Evolutionary conservation across 1,140 invertebrate genomes (phyloP).

Genomic region (Leptopilina clavipes): DNA sequence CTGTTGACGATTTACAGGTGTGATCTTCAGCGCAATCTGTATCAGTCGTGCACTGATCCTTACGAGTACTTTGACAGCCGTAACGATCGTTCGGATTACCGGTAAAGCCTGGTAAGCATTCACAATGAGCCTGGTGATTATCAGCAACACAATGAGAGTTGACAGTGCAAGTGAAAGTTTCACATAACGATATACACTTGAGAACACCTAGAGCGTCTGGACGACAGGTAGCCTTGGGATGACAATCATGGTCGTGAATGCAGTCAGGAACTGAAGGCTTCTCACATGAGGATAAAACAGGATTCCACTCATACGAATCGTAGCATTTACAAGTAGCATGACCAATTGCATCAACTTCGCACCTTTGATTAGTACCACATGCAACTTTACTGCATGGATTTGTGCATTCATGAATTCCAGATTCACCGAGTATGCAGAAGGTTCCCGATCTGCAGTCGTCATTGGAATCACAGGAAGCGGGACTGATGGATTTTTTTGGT

Average conservation of each 20-base stretch:
- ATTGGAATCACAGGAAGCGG: slow-evolving; percentile 79
- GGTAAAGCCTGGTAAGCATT: slow-evolving; percentile 85
- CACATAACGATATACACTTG: slow-evolving; percentile 86
- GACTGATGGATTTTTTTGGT: slow-evolving; percentile 76
- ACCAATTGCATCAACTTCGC: slow-evolving; percentile 79
- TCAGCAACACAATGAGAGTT: slow-evolving; percentile 87
- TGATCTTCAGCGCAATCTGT: slow-evolving; percentile 88
- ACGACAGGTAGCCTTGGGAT: slow-evolving; percentile 80
- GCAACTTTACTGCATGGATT: slow-evolving; percentile 86
- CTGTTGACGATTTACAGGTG: slow-evolving; percentile 77
- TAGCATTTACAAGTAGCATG: slow-evolving; percentile 86
- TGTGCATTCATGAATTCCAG: slow-evolving; percentile 81
- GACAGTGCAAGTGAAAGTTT: slow-evolving; percentile 86
- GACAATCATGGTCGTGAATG: slow-evolving; percentile 82
- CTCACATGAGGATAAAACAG: slow-evolving; percentile 85
- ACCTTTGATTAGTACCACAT: slow-evolving; percentile 88
- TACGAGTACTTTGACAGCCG: slow-evolving; percentile 83
- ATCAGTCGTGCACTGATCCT: slow-evolving; percentile 86
- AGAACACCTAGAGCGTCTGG: slow-evolving; percentile 89
- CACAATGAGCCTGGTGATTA: slow-evolving; percentile 85
- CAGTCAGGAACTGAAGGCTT: slow-evolving; percentile 90
- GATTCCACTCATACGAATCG: slow-evolving; percentile 87
- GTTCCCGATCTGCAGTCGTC: slow-evolving; percentile 81
- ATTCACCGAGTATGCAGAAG: slow-evolving; percentile 78
- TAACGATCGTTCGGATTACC: slow-evolving; percentile 92